Evolutionary conservation across 2,888 invertebrate species (phyloP).

Genomic region (Lasioglossum oenotherae): DNA sequence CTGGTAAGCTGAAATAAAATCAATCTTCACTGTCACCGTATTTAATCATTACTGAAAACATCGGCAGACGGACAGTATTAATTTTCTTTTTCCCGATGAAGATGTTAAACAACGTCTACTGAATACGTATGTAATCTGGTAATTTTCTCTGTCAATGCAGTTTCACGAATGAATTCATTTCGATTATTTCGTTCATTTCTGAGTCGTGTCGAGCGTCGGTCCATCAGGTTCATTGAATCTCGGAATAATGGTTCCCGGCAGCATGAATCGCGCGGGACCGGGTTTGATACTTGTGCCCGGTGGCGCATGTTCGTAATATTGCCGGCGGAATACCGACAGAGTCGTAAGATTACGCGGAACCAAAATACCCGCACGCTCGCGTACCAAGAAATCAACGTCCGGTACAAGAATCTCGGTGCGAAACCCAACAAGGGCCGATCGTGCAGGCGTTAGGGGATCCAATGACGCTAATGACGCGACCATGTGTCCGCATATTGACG

Average conservation of each 20-base stretch:
- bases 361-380: constrained; percentile 31
- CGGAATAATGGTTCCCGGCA: neutral
- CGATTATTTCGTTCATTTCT: no score
- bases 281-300: neutral
- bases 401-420: constrained; percentile 46
- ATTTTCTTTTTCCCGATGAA: no score
- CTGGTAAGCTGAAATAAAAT: no score
- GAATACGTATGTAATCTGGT: no score
- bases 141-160: no score
- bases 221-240: constrained; percentile 8
- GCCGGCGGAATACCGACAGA: constrained; percentile 7
- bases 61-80: no score
- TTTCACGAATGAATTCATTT: no score
- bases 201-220: neutral
- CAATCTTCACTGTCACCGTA: no score
- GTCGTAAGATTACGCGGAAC: constrained; percentile 7
- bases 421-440: constrained; percentile 62
- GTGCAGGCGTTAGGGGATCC: constrained; percentile 74
- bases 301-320: constrained; percentile 1
- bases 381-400: constrained; percentile 51
- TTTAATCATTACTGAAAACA: no score
- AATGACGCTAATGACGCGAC: constrained; percentile 80
- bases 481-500: constrained; percentile 79
- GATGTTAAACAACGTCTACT: no score
- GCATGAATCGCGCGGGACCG: constrained; percentile 1